phyloP scores from a whole-genome alignment of 64 coral and sea anemone genomes.

The Montipora capricornis region DNA sequence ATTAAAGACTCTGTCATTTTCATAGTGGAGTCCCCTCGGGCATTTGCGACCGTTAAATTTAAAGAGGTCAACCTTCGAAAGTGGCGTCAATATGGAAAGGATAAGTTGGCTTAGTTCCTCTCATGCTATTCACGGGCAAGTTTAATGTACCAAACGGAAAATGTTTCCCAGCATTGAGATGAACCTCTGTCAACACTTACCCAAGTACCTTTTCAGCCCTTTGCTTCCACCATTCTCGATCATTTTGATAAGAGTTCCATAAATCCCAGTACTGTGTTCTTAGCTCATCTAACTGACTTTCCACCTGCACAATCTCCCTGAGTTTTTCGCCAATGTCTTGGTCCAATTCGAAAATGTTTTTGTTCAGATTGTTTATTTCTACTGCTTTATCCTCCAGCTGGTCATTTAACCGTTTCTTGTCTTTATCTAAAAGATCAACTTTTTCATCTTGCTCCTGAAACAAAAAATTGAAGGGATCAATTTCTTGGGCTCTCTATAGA shows the following conservation, averaged over 20 bases:
- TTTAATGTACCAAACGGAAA: too few relatives aligned
- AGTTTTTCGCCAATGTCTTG: slow-evolving; percentile 71
- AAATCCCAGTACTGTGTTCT: slow-evolving; percentile 50
- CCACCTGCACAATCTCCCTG: slow-evolving; percentile 56
- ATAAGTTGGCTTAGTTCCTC: too few relatives aligned
- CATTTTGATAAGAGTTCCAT: slow-evolving; percentile 68
- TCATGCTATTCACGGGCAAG: too few relatives aligned
- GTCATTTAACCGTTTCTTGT: slow-evolving; percentile 60
- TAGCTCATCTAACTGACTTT: slow-evolving; percentile 50
- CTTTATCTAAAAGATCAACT: slow-evolving; percentile 51
- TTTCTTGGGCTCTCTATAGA: not conserved
- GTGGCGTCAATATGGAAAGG: too few relatives aligned
- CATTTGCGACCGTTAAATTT: too few relatives aligned
- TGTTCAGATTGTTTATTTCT: slow-evolving; percentile 66
- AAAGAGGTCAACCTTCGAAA: too few relatives aligned
- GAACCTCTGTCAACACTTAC: not conserved
- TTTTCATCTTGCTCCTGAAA: slow-evolving; percentile 73
- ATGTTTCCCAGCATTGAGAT: not conserved
- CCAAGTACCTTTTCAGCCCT: slow-evolving; percentile 44
- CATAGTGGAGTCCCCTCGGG: too few relatives aligned
- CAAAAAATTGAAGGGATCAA: not conserved
- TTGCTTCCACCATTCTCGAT: slow-evolving; percentile 71
- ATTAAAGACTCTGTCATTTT: too few relatives aligned
- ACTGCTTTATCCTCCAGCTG: slow-evolving; percentile 58
- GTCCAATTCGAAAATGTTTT: slow-evolving; percentile 50